Evolutionary conservation across 2,113 vertebrate genomes (phyloP), one percentile per base, ranked within the genome.

Genomic region (Neomonachus schauinslandi): DNA sequence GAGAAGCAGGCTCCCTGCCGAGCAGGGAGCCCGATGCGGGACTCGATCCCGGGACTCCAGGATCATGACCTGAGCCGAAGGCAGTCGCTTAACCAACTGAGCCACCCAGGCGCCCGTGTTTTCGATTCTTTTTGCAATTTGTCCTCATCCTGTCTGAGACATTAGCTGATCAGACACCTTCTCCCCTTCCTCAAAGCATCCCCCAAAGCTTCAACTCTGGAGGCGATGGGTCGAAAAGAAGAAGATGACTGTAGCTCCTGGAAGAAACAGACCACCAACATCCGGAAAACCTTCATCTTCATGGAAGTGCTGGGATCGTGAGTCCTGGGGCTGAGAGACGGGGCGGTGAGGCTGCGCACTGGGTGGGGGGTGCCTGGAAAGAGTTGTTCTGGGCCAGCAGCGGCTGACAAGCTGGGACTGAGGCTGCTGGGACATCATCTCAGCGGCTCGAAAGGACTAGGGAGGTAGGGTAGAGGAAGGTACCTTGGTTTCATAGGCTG

Each of bases 281-380:
- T 99, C 97, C 99, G 99, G 8, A 99, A 99, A 26, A 99, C 99
- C 1, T 99, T 99, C 97, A 99, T 99, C 88, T 99, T 99, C 98
- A 99, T 99, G 98, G 99, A 99, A 88, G 99, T 99, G 19, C 99
- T 99, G 97, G 99, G 99, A 63, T 99, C 99, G 99, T 99, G 98
- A 99, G 99, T 99, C 96, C 69, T 28, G 36, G 57, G 59, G 12
- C 72, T 2, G 22, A 55, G 86, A 14, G 74, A 5, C 0, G 31
- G 53, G 19, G 46, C 0, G 8, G 28, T 28, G 2, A 76, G 92
- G 61, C 83, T 55, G 28, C 5, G 4, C 0, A 1, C 69, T 7
- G 10, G 9, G 65, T 18, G 31, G 31, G 65, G 6, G 33, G 31
- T 13, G 63, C 0, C 14, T 5, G 71, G 9, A 53, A 69, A 36